These are phyloP conservation scores for Zele albiditarsus DNA, from an alignment of 2,888 invertebrate genomes.

Conservation along the genomic window DNA sequence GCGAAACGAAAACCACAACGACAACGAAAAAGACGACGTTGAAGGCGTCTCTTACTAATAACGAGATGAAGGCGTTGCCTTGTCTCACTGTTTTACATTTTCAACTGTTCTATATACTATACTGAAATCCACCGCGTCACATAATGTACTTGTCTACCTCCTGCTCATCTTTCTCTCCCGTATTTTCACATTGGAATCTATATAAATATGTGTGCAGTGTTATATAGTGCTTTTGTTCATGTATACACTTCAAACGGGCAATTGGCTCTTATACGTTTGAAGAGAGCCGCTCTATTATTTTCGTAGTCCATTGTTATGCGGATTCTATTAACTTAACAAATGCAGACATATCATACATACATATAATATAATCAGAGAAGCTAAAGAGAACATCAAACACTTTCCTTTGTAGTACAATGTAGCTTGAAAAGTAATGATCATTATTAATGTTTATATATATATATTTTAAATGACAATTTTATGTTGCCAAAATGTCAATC, in stretches of 20 bases:
- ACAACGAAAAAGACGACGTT: background rate
- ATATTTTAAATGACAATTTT: conserved; percentile 11
- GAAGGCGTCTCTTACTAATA: conserved; percentile 15
- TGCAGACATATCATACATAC: conserved; percentile 11
- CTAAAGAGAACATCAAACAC: conserved; percentile 29
- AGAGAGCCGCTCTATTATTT: conserved; percentile 27
- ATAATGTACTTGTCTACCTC: background rate
- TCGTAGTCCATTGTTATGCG: conserved; percentile 15
- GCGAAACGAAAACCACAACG: background rate
- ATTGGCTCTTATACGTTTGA: conserved; percentile 30
- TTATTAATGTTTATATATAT: conserved; percentile 1
- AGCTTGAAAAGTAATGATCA: background rate
- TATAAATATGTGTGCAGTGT: background rate
- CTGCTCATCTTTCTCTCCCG: conserved; percentile 8
- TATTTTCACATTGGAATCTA: background rate
- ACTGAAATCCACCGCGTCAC: background rate
- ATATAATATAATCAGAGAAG: conserved; percentile 23
- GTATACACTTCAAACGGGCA: conserved; percentile 11
- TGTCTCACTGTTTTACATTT: conserved; percentile 14
- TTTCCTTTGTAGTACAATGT: background rate
- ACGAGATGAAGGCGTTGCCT: conserved; percentile 31
- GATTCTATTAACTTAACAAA: conserved; percentile 29
- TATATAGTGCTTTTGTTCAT: background rate
- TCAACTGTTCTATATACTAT: background rate
- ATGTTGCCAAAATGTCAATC: conserved; percentile 29